phyloP scores from a whole-genome alignment of 2,797 vertebrate genomes.

The Cossypha caffra region DNA sequence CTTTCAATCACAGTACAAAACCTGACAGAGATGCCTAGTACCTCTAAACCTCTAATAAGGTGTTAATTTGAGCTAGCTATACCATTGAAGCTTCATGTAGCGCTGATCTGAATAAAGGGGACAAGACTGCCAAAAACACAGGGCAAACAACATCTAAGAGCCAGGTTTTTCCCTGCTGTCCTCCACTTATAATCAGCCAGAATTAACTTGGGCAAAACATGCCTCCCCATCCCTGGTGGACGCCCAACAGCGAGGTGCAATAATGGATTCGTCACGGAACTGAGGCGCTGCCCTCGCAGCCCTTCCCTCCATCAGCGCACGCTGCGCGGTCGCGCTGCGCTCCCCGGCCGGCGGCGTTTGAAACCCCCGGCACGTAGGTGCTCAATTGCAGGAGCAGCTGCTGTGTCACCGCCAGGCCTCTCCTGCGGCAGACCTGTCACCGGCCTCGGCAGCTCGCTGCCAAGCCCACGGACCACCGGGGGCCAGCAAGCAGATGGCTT shows the following conservation, averaged over 20 bases:
- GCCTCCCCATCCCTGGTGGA: neutral
- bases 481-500: conserved; percentile 67
- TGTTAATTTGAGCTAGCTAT: neutral
- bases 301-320: neutral
- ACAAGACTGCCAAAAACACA: neutral
- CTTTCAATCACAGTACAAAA: neutral
- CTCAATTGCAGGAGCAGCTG: conserved; percentile 34
- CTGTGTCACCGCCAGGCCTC: conserved; percentile 18
- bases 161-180: neutral
- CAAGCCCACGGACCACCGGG: conserved; percentile 7
- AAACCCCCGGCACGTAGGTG: conserved; percentile 38
- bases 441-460: neutral
- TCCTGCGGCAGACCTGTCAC: conserved; percentile 41
- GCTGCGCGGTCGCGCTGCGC: neutral
- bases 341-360: neutral
- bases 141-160: neutral
- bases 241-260: neutral
- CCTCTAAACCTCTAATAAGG: neutral
- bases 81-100: neutral
- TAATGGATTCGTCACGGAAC: neutral
- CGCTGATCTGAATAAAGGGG: neutral
- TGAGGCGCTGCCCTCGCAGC: neutral
- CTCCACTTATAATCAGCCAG: conserved; percentile 23
- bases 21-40: neutral
- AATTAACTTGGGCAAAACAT: conserved; percentile 9